These are phyloP conservation scores for Opisthograptis luteolata DNA, from an alignment of 2,888 invertebrate genomes.

Conservation along the genomic window DNA sequence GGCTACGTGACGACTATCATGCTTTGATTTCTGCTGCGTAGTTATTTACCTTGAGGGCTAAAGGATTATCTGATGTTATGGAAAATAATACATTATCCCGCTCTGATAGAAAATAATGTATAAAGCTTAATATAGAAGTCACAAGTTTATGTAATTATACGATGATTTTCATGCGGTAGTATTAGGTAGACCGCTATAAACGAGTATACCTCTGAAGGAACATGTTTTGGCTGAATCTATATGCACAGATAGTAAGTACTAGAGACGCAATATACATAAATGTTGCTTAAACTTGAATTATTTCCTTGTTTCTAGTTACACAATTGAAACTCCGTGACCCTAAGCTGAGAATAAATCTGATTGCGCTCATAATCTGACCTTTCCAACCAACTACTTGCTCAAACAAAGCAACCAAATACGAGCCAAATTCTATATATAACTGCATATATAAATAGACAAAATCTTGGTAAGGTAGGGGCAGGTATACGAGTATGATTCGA, in stretches of 20 bases:
- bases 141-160: too few relatives aligned
- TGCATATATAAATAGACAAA: constrained; percentile 42
- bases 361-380: constrained; percentile 38
- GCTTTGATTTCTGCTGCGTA: constrained; percentile 13
- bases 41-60: constrained; percentile 14
- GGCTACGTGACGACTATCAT: constrained; percentile 32
- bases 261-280: too few relatives aligned
- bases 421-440: constrained; percentile 53
- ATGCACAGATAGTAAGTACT: too few relatives aligned
- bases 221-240: too few relatives aligned
- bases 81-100: constrained; percentile 4
- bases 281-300: constrained; percentile 1
- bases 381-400: constrained; percentile 38
- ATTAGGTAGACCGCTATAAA: too few relatives aligned
- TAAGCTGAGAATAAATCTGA: constrained; percentile 6
- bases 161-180: too few relatives aligned
- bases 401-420: constrained; percentile 46
- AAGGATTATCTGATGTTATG: neutral
- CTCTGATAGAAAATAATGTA: neutral
- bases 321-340: constrained; percentile 23
- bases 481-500: constrained; percentile 55
- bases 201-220: too few relatives aligned
- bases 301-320: constrained; percentile 20
- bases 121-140: neutral
- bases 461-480: constrained; percentile 56